Evolutionary conservation across 2,888 invertebrate genomes (phyloP).

Genomic region (Unio delphinus): DNA sequence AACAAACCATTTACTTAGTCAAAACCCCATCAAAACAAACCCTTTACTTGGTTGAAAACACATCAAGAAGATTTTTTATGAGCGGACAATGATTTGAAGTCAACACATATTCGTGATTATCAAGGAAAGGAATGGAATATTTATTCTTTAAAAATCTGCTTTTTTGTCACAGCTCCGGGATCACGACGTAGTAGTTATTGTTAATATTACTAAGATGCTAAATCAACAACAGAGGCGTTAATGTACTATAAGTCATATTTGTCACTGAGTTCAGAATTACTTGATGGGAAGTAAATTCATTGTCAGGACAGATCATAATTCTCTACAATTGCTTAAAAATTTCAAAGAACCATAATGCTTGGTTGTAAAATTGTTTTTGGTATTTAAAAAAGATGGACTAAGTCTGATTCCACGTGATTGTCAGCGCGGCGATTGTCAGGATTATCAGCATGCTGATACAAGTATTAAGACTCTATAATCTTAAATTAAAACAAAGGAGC

Average conservation of each 20-base stretch:
- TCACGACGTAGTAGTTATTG: conserved; percentile 12
- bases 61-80: conserved; percentile 5
- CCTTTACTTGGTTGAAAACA: too few relatives aligned
- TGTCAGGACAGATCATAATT: conserved; percentile 14
- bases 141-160: conserved; percentile 12
- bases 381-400: too few relatives aligned
- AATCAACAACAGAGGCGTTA: conserved; percentile 9
- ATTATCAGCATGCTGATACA: too few relatives aligned
- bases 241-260: conserved; percentile 22
- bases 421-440: too few relatives aligned
- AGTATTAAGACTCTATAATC: too few relatives aligned
- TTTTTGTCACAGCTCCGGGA: conserved; percentile 18
- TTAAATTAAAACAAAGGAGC: too few relatives aligned
- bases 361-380: too few relatives aligned
- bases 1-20: too few relatives aligned
- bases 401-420: too few relatives aligned
- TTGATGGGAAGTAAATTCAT: conserved; percentile 11
- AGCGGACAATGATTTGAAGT: conserved; percentile 1
- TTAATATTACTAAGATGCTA: conserved; percentile 14
- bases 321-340: too few relatives aligned
- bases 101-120: background rate
- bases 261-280: conserved; percentile 14
- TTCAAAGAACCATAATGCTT: too few relatives aligned
- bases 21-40: too few relatives aligned
- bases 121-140: conserved; percentile 1